Evolutionary conservation across 2,888 invertebrate species (phyloP).

Genomic region (Lymantria dispar): DNA sequence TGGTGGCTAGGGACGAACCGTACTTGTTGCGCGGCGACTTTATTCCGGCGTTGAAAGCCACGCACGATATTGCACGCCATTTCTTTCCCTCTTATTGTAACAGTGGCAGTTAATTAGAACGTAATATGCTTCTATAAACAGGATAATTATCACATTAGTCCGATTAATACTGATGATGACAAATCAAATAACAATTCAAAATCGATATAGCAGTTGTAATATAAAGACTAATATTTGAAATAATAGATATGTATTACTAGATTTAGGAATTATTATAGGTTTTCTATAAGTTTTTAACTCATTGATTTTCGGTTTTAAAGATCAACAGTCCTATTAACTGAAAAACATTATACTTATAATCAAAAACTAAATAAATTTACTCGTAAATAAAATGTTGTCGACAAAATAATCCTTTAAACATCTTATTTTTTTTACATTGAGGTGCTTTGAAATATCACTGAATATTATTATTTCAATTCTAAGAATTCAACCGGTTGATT

Average conservation of each 20-base stretch:
- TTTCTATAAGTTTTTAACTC: no score
- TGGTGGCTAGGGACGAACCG: slow-evolving; percentile 52
- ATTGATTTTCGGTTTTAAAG: no score
- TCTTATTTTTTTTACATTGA: background rate
- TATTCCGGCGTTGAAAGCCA: slow-evolving; percentile 73
- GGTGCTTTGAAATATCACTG: background rate
- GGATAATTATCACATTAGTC: slow-evolving; percentile 23
- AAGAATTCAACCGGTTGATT: background rate
- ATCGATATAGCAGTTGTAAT: background rate
- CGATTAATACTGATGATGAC: slow-evolving; percentile 20
- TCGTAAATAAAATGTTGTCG: no score
- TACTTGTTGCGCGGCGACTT: slow-evolving; percentile 77
- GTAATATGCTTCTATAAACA: slow-evolving; percentile 19
- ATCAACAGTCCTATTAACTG: no score
- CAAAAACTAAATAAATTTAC: no score
- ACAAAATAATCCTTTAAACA: no score
- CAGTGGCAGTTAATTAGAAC: slow-evolving; percentile 48
- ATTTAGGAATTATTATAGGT: no score
- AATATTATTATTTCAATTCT: background rate
- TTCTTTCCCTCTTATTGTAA: slow-evolving; percentile 55
- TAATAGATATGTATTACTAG: background rate
- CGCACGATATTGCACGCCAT: slow-evolving; percentile 71
- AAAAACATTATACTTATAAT: no score
- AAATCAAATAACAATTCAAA: slow-evolving; percentile 8
- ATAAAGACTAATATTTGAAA: background rate